These are phyloP conservation scores for Otocyon megalotis DNA, from an alignment of 2,113 vertebrate genomes.

Conservation along the genomic window DNA sequence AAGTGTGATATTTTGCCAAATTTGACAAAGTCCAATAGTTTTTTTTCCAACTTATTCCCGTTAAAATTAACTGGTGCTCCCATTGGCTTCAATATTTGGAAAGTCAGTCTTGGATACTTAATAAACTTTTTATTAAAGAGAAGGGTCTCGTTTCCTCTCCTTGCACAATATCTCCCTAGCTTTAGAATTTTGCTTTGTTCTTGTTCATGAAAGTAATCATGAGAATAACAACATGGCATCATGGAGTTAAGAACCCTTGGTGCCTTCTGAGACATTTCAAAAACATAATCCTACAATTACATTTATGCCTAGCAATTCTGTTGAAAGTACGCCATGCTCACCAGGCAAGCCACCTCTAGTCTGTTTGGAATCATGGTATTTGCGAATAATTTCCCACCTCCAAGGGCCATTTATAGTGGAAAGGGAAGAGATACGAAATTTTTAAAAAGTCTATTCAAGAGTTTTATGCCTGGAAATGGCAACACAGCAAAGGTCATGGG, in stretches of 20 bases:
- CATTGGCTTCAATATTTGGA: slow-evolving; percentile 78
- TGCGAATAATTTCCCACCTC: slow-evolving; percentile 60
- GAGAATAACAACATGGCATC: background rate
- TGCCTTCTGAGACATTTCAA: background rate
- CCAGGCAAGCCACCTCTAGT: slow-evolving; percentile 1
- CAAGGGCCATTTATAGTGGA: slow-evolving; percentile 58
- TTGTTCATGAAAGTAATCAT: background rate
- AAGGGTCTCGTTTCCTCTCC: slow-evolving; percentile 37
- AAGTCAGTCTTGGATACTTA: slow-evolving; percentile 75
- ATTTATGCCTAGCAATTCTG: slow-evolving; percentile 10
- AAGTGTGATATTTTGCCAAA: slow-evolving; percentile 77
- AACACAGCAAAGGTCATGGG: slow-evolving; percentile 37
- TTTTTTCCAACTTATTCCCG: slow-evolving; percentile 63
- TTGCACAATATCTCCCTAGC: background rate
- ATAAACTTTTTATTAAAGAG: slow-evolving; percentile 62
- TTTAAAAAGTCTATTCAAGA: slow-evolving; percentile 39
- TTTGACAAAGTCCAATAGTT: slow-evolving; percentile 80
- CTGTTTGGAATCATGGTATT: slow-evolving; percentile 54
- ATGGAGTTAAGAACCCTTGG: background rate
- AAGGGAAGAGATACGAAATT: slow-evolving; percentile 56
- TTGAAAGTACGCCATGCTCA: background rate
- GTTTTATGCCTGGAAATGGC: slow-evolving; percentile 45
- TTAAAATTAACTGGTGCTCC: slow-evolving; percentile 81
- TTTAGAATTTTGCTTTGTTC: slow-evolving; percentile 34
- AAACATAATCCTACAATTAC: background rate